Evolutionary conservation across 2,888 invertebrate species (phyloP), one percentile per base, ranked within the genome.

Genomic region (Hartigia nigra): DNA sequence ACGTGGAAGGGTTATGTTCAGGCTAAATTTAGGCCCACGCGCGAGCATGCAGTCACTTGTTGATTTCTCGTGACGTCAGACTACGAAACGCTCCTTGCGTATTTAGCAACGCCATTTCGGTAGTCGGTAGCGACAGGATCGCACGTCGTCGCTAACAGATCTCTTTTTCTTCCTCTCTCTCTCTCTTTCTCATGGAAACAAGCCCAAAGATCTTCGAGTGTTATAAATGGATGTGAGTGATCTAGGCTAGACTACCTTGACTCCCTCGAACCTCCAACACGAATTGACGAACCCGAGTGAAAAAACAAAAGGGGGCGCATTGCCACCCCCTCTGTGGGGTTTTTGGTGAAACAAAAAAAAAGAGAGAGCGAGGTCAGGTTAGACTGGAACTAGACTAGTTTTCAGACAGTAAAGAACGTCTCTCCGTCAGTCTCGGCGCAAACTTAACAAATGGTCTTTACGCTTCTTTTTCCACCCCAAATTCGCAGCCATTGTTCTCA

Each of bases 21-120:
- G 77, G 80, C 81, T 85, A 84, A 84, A 86, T 85, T 86, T 86
- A 83, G 79, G 79, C 80, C 82, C 85, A 82, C 81, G 84, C 82
- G 78, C 75, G 76, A 75, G 14, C 72, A 72, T 9, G 81, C 77
- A 82, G 82, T 82, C 83, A 83, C 86, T 82, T 87, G 87, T 86
- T 85, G 81, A 82, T 83, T 77, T 76, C 77, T 81, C 72, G 72
- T 72, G 72, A 72, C 72, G 72, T 72, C 72, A 72, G 31, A 12
- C 72, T 31, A 72, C 31, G 23, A 55, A 55, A 55, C 55, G 23
- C 55, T 76, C 76, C 35, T 81, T 69, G 76, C 75, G 70, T 74
- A 75, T 78, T 75, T 69, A 75, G 72, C 32, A 75, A 75, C 72
- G 72, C 72, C 72, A 72, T 72, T 72, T 72, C 72, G 31, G 72